phyloP scores from a whole-genome alignment of 2,888 invertebrate genomes.

The Parnassius apollo region DNA sequence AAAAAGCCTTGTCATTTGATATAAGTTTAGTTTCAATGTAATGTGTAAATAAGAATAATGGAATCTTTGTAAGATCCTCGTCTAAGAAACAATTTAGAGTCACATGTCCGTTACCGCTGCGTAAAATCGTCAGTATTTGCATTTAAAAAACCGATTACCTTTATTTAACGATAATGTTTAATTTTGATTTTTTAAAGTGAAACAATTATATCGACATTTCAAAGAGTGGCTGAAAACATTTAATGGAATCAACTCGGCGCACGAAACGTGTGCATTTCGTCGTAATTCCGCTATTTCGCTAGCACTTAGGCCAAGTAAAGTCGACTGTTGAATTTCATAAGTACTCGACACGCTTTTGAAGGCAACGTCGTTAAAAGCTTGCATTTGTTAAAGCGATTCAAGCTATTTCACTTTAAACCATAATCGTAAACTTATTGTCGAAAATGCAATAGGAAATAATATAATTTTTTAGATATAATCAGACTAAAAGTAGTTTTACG shows the following conservation, averaged over 20 bases:
- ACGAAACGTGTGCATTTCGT: conserved; percentile 3
- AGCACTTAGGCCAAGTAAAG: conserved; percentile 11
- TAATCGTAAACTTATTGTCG: neutral
- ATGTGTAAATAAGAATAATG: too few relatives aligned
- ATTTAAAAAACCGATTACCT: neutral
- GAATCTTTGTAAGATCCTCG: too few relatives aligned
- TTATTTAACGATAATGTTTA: neutral
- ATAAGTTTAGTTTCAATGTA: too few relatives aligned
- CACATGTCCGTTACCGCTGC: too few relatives aligned
- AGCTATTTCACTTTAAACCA: neutral
- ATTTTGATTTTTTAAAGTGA: neutral
- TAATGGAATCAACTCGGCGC: conserved; percentile 11
- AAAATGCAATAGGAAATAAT: too few relatives aligned
- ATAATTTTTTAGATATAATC: too few relatives aligned
- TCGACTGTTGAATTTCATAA: conserved; percentile 17
- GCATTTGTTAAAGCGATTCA: conserved; percentile 8
- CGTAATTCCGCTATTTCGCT: conserved; percentile 8
- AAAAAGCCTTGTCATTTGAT: too few relatives aligned
- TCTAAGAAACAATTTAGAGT: too few relatives aligned
- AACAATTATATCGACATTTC: neutral
- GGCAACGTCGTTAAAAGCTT: conserved; percentile 13
- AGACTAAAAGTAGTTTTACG: too few relatives aligned
- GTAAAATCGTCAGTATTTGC: neutral
- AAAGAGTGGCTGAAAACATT: neutral
- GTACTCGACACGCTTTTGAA: conserved; percentile 9